These are phyloP conservation scores for Coleophora deauratella DNA, from an alignment of 2,888 invertebrate genomes.

Conservation along the genomic window DNA sequence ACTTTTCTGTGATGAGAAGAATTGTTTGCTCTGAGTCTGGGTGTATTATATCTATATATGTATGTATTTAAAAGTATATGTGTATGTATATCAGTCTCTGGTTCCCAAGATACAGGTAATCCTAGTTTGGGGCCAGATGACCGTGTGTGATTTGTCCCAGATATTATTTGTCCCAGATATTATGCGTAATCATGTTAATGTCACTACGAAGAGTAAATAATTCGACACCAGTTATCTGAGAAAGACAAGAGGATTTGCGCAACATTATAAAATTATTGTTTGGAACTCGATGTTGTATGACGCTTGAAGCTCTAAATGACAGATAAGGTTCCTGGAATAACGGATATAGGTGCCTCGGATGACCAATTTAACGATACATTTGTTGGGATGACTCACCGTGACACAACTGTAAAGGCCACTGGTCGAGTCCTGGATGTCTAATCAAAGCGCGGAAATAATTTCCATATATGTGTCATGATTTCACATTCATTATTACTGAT, in stretches of 20 bases:
- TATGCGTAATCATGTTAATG: too few species aligned
- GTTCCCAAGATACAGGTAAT: too few species aligned
- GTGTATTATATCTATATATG: too few species aligned
- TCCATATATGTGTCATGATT: slow-evolving; percentile 44
- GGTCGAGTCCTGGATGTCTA: slow-evolving; percentile 31
- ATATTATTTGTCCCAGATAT: too few species aligned
- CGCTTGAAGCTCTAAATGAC: slow-evolving; percentile 21
- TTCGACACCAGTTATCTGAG: slow-evolving; percentile 8
- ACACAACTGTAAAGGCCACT: slow-evolving; percentile 33
- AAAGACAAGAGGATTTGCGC: slow-evolving; percentile 18
- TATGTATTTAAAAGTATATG: too few species aligned
- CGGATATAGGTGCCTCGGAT: slow-evolving; percentile 21
- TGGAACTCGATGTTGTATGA: slow-evolving; percentile 19
- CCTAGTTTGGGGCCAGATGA: too few species aligned
- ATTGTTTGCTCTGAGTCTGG: too few species aligned
- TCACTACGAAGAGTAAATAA: too few species aligned
- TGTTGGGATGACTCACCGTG: slow-evolving; percentile 36
- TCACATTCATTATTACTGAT: slow-evolving; percentile 35
- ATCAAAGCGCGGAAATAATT: slow-evolving; percentile 41
- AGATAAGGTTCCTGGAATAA: slow-evolving; percentile 32
- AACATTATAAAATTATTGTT: slow-evolving; percentile 28
- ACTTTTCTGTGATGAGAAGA: too few species aligned
- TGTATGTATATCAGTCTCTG: too few species aligned
- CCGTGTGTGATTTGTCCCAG: too few species aligned
- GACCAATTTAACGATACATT: slow-evolving; percentile 30